A percentile compares a stretch with the other conserved stretches of the same genome.
Conservation (phyloP, 2,888 invertebrate genomes). For the Nymphalis c-album region DNA sequence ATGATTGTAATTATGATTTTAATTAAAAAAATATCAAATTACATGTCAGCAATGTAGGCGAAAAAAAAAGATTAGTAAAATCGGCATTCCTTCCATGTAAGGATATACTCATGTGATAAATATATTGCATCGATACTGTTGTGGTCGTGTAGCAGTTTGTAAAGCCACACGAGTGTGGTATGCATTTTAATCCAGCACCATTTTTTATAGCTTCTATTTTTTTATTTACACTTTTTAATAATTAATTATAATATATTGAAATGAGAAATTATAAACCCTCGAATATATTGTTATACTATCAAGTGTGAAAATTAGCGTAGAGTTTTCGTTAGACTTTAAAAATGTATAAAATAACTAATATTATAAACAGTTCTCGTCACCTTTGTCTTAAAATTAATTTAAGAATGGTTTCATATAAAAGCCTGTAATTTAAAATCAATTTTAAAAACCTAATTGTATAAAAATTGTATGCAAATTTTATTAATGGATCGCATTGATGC, state of each 20-base stretch:
- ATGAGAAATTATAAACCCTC: no score
- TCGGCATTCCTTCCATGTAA: background rate
- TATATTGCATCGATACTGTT: background rate
- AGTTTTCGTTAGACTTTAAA: no score
- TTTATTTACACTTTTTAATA: no score
- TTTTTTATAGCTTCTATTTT: no score
- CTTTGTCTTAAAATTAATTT: background rate
- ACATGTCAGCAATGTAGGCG: no score
- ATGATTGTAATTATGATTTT: no score
- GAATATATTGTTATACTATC: no score
- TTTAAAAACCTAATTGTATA: slow-evolving; percentile 3
- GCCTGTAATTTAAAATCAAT: slow-evolving; percentile 8
- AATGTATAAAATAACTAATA: no score
- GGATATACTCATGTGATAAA: slow-evolving; percentile 1
- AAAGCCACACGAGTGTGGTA: slow-evolving; percentile 5
- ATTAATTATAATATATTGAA: no score
- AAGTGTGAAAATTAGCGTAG: no score
- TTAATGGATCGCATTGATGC: slow-evolving; percentile 11
- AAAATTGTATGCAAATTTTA: slow-evolving; percentile 19
- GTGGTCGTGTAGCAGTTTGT: slow-evolving; percentile 4
- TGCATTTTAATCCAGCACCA: background rate
- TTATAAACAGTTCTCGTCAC: background rate
- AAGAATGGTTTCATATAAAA: slow-evolving; percentile 2
- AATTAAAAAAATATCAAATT: no score
- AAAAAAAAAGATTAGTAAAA: no score